Conservation (phyloP, 2,888 invertebrate species). For the Drosophila paucipuncta region DNA sequence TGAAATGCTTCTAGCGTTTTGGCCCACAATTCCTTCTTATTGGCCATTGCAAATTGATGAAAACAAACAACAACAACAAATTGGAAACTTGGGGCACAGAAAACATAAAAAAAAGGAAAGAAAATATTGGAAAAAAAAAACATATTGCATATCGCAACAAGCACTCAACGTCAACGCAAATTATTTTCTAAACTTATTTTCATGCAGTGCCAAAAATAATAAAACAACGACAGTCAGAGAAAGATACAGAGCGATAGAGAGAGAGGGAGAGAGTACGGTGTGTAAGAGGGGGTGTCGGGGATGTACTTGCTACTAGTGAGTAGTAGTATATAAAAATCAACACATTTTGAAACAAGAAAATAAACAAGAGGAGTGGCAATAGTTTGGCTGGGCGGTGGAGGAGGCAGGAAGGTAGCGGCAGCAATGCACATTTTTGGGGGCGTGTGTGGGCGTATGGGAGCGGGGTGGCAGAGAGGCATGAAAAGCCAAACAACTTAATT, state of each 20-base stretch:
- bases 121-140: slow-evolving; percentile 13
- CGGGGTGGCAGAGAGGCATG: not conserved
- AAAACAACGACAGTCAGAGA: slow-evolving; percentile 51
- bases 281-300: not conserved
- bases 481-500: slow-evolving; percentile 75
- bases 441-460: not conserved
- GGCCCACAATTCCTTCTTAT: slow-evolving; percentile 18
- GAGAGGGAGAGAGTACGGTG: not conserved
- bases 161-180: slow-evolving; percentile 80
- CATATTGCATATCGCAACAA: slow-evolving; percentile 72
- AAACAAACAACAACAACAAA: slow-evolving; percentile 42
- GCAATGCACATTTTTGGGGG: slow-evolving; percentile 22
- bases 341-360: slow-evolving; percentile 40
- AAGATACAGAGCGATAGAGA: not conserved
- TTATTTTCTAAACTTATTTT: slow-evolving; percentile 80
- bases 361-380: slow-evolving; percentile 13
- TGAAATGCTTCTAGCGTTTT: slow-evolving; percentile 36
- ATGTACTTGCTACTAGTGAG: slow-evolving; percentile 5
- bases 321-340: slow-evolving; percentile 36
- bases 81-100: slow-evolving; percentile 5
- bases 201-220: slow-evolving; percentile 80
- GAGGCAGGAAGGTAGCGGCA: not conserved
- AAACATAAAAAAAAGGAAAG: not conserved
- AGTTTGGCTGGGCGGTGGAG: not conserved
- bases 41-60: slow-evolving; percentile 11